These are phyloP conservation scores for Pharmacophagus antenor DNA, from an alignment of 2,888 invertebrate genomes.

Conservation along the genomic window DNA sequence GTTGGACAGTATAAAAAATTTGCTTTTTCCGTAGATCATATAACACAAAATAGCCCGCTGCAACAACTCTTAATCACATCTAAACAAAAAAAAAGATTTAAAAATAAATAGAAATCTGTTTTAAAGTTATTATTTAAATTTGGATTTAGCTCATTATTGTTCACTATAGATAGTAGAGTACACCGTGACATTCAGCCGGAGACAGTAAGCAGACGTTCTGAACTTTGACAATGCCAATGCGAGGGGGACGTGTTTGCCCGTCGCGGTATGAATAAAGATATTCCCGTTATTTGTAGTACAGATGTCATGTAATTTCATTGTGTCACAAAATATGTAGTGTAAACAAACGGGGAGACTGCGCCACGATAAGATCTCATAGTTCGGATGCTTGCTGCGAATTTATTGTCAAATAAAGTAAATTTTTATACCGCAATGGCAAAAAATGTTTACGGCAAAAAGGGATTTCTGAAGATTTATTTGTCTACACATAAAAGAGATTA, in stretches of 20 bases:
- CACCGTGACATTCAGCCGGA: conserved; percentile 35
- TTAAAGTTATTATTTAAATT: conserved; percentile 12
- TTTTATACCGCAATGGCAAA: conserved; percentile 59
- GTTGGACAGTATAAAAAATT: too few relatives aligned
- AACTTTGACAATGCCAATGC: conserved; percentile 59
- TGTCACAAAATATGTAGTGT: conserved; percentile 78
- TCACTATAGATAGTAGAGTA: conserved; percentile 8
- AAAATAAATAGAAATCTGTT: background rate
- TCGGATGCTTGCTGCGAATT: conserved; percentile 59
- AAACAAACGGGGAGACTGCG: conserved; percentile 73
- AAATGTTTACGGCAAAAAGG: conserved; percentile 61
- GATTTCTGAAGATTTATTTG: conserved; percentile 59
- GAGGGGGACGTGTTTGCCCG: conserved; percentile 72
- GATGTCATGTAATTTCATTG: conserved; percentile 81
- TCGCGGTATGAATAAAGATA: conserved; percentile 80
- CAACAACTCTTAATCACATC: background rate
- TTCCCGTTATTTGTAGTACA: conserved; percentile 80
- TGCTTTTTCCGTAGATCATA: too few relatives aligned
- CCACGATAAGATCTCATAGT: conserved; percentile 72
- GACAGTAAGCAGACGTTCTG: conserved; percentile 72
- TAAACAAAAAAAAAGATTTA: background rate
- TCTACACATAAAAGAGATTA: conserved; percentile 67
- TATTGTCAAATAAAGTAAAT: conserved; percentile 59
- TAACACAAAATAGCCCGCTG: background rate
- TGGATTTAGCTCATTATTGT: conserved; percentile 20